phyloP scores from a whole-genome alignment of 2,113 vertebrate species.

The Phalacrocorax aristotelis region DNA sequence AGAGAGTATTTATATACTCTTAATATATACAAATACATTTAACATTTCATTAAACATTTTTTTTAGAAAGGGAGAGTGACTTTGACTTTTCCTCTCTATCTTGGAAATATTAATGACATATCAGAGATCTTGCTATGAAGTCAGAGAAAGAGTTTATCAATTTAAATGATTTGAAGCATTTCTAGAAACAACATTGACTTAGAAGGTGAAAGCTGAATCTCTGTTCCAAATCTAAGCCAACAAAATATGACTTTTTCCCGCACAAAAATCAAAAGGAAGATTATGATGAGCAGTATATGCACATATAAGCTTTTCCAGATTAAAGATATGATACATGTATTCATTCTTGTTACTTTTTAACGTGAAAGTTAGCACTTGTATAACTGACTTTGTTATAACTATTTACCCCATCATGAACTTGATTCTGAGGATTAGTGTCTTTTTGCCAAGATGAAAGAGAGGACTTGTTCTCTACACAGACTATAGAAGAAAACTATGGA shows the following conservation, averaged over 20 bases:
- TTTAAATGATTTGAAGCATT: conserved; percentile 2
- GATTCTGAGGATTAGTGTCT: neutral
- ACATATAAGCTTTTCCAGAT: neutral
- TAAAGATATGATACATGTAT: neutral
- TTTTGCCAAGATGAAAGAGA: neutral
- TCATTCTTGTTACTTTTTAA: neutral
- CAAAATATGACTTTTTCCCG: neutral
- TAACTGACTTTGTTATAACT: neutral
- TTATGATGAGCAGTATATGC: neutral
- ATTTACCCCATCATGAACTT: neutral
- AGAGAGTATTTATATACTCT: no score
- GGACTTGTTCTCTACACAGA: neutral
- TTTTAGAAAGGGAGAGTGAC: neutral
- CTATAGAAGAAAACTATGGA: neutral
- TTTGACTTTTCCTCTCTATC: neutral
- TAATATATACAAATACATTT: no score
- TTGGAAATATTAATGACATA: neutral
- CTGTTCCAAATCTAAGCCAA: neutral
- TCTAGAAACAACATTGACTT: neutral
- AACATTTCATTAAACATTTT: neutral
- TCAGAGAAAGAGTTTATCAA: neutral
- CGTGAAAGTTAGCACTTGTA: neutral
- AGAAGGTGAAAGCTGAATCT: neutral
- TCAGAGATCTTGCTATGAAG: neutral
- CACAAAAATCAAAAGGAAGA: neutral